Percentiles rank a stretch among this genome's conserved stretches.
Conservation (phyloP, 2,888 invertebrate species). For the Xylocampa areola region DNA sequence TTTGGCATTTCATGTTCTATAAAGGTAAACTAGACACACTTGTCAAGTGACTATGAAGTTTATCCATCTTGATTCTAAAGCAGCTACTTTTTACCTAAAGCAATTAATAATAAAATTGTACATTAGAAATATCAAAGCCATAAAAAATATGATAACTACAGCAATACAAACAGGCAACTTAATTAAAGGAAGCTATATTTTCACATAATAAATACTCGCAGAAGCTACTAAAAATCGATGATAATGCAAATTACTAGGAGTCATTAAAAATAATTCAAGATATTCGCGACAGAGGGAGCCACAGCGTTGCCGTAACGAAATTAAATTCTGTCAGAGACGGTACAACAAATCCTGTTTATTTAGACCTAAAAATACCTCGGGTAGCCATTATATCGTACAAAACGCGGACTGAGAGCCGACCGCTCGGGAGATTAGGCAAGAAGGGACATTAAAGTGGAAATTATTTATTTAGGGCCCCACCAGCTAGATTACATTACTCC, state of each 20-base stretch:
- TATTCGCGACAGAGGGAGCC: conserved; percentile 78
- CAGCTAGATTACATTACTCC: conserved; percentile 90
- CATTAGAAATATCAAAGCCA: background rate
- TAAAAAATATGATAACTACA: background rate
- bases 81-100: background rate
- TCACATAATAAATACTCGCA: conserved; percentile 39
- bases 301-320: conserved; percentile 78
- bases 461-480: conserved; percentile 88
- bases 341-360: conserved; percentile 90
- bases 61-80: background rate
- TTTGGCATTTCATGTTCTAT: no score
- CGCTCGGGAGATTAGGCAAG: conserved; percentile 89
- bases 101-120: background rate
- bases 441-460: conserved; percentile 89
- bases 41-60: no score
- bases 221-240: conserved; percentile 62
- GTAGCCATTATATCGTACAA: conserved; percentile 85
- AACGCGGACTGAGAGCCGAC: conserved; percentile 80
- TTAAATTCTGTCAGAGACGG: conserved; percentile 88
- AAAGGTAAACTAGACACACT: no score
- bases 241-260: conserved; percentile 69
- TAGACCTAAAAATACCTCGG: conserved; percentile 89
- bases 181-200: conserved; percentile 46
- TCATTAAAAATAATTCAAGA: conserved; percentile 87
- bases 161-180: conserved; percentile 19